These are phyloP conservation scores for Pogonomyrmex californicus DNA, from an alignment of 1,140 invertebrate species.

Conservation along the genomic window DNA sequence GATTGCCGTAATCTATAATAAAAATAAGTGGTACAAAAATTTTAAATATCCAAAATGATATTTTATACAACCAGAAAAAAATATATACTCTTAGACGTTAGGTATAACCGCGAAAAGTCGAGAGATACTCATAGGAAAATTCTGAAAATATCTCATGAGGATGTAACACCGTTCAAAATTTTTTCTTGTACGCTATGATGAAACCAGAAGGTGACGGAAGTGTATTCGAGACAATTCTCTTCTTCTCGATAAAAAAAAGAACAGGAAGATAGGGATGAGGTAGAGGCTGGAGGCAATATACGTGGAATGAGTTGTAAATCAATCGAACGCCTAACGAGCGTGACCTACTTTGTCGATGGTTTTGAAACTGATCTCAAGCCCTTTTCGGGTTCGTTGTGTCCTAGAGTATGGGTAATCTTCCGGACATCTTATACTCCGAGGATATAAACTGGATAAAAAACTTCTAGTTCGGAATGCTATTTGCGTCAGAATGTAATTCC, in stretches of 20 bases:
- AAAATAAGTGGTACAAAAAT: not conserved
- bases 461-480: conserved; percentile 9
- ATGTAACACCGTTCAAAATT: not conserved
- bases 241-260: not conserved
- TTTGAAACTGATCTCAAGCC: conserved; percentile 63
- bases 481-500: conserved; percentile 33
- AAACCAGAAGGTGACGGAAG: conserved; percentile 31
- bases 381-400: conserved; percentile 39
- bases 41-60: not conserved
- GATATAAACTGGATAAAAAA: conserved; percentile 23
- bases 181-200: conserved; percentile 25
- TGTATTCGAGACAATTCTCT: conserved; percentile 39
- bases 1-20: not conserved
- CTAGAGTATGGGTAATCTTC: conserved; percentile 53
- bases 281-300: not conserved
- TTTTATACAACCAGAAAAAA: not conserved
- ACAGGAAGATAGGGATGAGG: not conserved
- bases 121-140: not conserved
- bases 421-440: not conserved
- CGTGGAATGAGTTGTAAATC: conserved; percentile 70
- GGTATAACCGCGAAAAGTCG: not conserved
- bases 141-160: conserved; percentile 33
- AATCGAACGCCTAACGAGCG: conserved; percentile 74
- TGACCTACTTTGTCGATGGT: conserved; percentile 71
- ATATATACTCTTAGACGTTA: not conserved